These are phyloP conservation scores for Cheirogaleus medius DNA, from an alignment of 2,113 vertebrate genomes.

Conservation along the genomic window DNA sequence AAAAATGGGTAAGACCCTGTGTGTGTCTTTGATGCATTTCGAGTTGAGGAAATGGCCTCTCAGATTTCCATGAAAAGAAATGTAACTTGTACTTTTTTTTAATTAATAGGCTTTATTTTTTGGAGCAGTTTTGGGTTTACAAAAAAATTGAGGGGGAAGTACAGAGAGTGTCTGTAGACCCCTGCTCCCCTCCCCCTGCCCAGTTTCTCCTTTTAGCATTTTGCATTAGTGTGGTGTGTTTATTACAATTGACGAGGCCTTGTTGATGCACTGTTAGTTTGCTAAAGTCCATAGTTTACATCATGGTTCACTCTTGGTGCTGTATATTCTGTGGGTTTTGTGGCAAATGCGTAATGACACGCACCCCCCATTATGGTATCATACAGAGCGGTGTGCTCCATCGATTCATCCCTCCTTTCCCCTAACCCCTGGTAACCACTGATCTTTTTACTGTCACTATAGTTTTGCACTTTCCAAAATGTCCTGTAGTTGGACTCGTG, in stretches of 20 bases:
- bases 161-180: not conserved
- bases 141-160: not conserved
- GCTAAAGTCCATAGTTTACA: not conserved
- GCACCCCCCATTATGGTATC: not conserved
- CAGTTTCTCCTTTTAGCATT: not conserved
- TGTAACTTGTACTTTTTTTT: not conserved
- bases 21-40: conserved; percentile 37
- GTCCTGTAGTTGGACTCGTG: not conserved
- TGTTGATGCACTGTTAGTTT: not conserved
- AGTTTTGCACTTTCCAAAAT: not conserved
- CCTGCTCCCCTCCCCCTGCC: too few species aligned
- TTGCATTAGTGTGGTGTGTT: not conserved
- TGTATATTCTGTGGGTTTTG: not conserved
- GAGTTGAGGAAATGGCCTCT: conserved; percentile 25
- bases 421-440: not conserved
- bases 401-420: not conserved
- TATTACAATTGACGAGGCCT: not conserved
- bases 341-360: not conserved
- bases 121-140: not conserved
- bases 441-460: not conserved
- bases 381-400: not conserved
- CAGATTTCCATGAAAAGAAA: conserved; percentile 42
- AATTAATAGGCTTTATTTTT: conserved; percentile 24
- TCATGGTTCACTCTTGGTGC: not conserved
- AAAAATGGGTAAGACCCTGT: not conserved